These are phyloP conservation scores for Eubasilissa regina DNA, from an alignment of 1,140 invertebrate genomes.

Conservation along the genomic window DNA sequence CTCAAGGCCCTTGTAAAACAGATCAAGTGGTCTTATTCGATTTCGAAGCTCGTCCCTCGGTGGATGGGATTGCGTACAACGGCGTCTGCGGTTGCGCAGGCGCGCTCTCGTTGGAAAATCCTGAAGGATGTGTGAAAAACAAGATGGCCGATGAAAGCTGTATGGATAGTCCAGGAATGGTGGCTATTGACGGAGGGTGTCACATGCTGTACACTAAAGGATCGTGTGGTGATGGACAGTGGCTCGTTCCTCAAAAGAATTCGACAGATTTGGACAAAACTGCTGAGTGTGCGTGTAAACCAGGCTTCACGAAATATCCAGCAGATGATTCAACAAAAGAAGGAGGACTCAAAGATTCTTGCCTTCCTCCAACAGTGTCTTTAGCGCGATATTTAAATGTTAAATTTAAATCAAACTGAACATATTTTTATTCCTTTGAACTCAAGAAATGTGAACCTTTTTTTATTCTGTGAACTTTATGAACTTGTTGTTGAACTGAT, in stretches of 20 bases:
- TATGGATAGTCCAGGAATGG: conserved; percentile 71
- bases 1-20: conserved; percentile 79
- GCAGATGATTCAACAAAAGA: conserved; percentile 57
- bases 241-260: conserved; percentile 76
- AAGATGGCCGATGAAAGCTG: conserved; percentile 60
- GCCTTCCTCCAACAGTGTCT: conserved; percentile 70
- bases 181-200: conserved; percentile 76
- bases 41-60: conserved; percentile 80
- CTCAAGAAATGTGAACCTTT: too few species aligned
- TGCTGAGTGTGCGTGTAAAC: conserved; percentile 81
- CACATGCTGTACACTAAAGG: conserved; percentile 82
- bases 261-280: conserved; percentile 64
- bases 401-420: conserved; percentile 58
- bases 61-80: conserved; percentile 87
- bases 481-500: too few species aligned
- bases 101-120: conserved; percentile 62
- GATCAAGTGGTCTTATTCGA: conserved; percentile 85
- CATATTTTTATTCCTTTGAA: background rate
- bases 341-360: conserved; percentile 59
- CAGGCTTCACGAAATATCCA: conserved; percentile 75
- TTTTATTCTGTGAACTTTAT: too few species aligned
- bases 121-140: conserved; percentile 62
- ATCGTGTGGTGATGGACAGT: conserved; percentile 81
- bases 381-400: conserved; percentile 74
- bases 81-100: conserved; percentile 82